Conservation (phyloP, 1,140 invertebrate species). For the Phymorhynchus buccinoides region DNA sequence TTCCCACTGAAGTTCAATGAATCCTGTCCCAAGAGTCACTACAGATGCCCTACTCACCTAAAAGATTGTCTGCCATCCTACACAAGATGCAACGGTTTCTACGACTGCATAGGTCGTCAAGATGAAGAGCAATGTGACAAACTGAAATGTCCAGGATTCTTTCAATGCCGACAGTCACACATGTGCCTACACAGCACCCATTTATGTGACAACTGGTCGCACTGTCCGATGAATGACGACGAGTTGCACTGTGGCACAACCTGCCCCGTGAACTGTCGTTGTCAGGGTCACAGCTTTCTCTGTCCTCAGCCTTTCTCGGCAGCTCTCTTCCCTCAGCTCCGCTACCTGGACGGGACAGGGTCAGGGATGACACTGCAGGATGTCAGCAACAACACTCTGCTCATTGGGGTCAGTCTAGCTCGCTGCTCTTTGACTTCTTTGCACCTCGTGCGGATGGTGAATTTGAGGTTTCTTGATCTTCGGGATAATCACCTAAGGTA, state of each 20-base stretch:
- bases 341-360: not conserved
- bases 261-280: constrained; percentile 48
- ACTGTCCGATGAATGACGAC: constrained; percentile 41
- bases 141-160: constrained; percentile 38
- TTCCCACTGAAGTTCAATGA: not conserved
- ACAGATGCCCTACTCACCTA: not conserved
- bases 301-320: not conserved
- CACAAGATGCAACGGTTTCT: constrained; percentile 17
- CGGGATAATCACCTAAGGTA: not conserved
- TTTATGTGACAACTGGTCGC: not conserved
- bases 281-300: not conserved
- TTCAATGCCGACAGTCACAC: not conserved
- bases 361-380: not conserved
- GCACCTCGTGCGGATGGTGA: not conserved
- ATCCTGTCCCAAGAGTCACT: not conserved
- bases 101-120: not conserved
- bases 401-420: not conserved
- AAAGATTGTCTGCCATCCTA: not conserved
- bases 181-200: constrained; percentile 18
- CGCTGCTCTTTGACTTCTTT: not conserved
- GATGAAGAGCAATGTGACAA: constrained; percentile 9
- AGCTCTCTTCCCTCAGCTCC: not conserved
- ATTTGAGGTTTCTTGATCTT: constrained; percentile 19
- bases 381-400: not conserved
- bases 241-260: constrained; percentile 21